These are phyloP conservation scores for Amblyopsis rosae DNA, from an alignment of 2,113 vertebrate species.

Conservation along the genomic window DNA sequence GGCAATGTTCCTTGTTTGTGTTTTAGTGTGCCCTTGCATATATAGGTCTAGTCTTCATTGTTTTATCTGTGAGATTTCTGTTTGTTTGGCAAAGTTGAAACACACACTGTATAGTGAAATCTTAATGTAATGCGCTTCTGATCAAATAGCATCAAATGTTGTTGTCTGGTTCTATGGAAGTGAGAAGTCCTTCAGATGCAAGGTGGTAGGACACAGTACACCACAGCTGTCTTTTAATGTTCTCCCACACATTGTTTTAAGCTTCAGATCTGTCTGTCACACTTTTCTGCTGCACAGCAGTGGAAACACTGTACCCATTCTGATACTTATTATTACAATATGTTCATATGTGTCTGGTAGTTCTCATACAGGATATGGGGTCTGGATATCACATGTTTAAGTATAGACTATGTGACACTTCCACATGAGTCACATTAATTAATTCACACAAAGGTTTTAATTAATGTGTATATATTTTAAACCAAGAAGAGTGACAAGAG, in stretches of 20 bases:
- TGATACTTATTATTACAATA: slow-evolving; percentile 1
- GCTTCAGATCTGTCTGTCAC: background rate
- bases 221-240: background rate
- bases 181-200: background rate
- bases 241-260: slow-evolving; percentile 16
- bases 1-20: background rate
- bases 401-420: slow-evolving; percentile 18
- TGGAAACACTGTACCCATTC: background rate
- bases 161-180: background rate
- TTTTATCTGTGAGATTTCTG: background rate
- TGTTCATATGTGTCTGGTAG: background rate
- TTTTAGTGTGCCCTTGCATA: background rate
- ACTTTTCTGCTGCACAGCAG: background rate
- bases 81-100: background rate
- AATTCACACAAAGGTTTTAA: slow-evolving; percentile 29
- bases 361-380: slow-evolving; percentile 17
- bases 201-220: background rate
- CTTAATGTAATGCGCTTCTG: background rate
- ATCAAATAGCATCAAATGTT: background rate
- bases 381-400: slow-evolving; percentile 7
- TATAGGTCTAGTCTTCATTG: background rate
- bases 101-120: background rate
- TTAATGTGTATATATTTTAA: slow-evolving; percentile 8
- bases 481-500: background rate
- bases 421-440: slow-evolving; percentile 5